Conservation (phyloP, 35 echinoderm and acorn worm genomes). For the Nesometra sesokonis region DNA sequence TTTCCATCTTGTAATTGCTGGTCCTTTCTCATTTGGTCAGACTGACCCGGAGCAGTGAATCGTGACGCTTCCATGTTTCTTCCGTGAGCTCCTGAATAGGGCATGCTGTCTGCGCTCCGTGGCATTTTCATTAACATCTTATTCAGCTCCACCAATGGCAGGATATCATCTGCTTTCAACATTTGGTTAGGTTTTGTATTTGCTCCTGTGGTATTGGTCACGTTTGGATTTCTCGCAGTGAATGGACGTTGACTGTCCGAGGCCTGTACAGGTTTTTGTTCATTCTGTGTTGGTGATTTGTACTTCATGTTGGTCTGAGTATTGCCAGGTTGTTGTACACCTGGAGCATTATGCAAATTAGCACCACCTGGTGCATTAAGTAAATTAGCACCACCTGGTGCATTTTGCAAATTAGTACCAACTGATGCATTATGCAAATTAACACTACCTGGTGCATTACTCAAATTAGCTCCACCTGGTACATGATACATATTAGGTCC, state of each 20-base stretch:
- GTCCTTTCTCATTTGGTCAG: not conserved
- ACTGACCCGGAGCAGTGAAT: not conserved
- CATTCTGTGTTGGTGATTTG: not conserved
- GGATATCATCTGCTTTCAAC: not conserved
- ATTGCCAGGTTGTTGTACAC: not conserved
- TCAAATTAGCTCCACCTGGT: too few relatives aligned
- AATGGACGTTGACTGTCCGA: not conserved
- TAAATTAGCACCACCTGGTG: too few relatives aligned
- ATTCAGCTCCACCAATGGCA: not conserved
- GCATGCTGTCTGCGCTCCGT: not conserved
- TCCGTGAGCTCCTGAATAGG: not conserved
- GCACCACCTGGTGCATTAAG: not conserved
- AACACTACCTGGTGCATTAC: not conserved
- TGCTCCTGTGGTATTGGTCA: not conserved
- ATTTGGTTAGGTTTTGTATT: not conserved
- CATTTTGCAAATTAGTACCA: too few relatives aligned
- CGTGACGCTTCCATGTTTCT: not conserved
- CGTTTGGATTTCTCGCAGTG: not conserved
- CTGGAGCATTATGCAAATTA: not conserved
- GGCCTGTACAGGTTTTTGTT: not conserved
- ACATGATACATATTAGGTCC: too few relatives aligned
- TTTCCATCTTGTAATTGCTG: too few relatives aligned
- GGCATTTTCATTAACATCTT: not conserved
- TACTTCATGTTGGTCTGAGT: not conserved
- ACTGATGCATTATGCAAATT: too few relatives aligned